These are phyloP conservation scores for Corythornis vintsioides DNA, from an alignment of 2,113 vertebrate genomes.

Conservation along the genomic window DNA sequence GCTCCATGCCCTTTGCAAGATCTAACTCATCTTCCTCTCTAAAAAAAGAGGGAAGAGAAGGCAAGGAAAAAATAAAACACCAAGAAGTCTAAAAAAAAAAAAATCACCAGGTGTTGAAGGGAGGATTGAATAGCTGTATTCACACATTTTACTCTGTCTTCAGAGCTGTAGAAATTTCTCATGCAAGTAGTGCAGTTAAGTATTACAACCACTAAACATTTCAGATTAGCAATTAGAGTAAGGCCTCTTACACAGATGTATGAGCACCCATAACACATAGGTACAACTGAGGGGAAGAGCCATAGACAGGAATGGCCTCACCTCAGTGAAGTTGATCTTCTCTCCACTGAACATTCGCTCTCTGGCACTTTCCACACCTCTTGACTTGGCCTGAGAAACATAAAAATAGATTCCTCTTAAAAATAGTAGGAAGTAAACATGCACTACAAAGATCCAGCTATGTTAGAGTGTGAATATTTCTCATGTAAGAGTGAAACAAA, in stretches of 20 bases:
- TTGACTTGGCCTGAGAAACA: conserved; percentile 86
- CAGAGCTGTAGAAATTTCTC: neutral
- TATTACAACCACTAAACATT: neutral
- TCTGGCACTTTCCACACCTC: conserved; percentile 88
- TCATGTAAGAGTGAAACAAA: neutral
- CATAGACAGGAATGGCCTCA: conserved; percentile 54
- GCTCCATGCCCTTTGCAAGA: neutral
- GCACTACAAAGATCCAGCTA: neutral
- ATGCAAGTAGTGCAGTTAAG: neutral
- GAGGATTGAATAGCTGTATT: neutral
- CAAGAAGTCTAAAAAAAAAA: neutral
- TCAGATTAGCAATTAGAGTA: neutral
- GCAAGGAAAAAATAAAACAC: neutral
- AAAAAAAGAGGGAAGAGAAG: neutral
- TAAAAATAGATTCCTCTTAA: conserved; percentile 24
- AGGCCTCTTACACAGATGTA: neutral
- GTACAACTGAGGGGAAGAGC: neutral
- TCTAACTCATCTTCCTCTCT: neutral
- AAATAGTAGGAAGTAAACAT: neutral
- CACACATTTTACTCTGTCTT: neutral
- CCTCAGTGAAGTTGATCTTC: conserved; percentile 98
- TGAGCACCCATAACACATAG: neutral
- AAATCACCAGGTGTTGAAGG: neutral
- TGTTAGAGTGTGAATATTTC: neutral
- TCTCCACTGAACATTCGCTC: conserved; percentile 91